Evolutionary conservation across 2,113 vertebrate genomes (phyloP).

Genomic region (Prietella phreatophila): DNA sequence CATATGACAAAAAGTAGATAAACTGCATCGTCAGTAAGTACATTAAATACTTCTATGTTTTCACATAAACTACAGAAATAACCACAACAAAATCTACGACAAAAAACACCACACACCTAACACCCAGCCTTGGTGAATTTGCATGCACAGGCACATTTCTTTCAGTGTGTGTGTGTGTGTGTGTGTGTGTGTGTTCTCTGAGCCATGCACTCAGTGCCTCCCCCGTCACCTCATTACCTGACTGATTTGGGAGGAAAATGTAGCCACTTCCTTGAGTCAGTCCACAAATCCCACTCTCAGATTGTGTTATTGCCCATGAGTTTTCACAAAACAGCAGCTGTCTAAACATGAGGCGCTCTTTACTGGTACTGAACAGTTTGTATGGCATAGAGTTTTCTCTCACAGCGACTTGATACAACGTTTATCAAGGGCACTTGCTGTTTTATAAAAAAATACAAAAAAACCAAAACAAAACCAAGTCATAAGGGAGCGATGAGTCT

Average conservation of each 20-base stretch:
- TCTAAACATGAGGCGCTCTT: constrained; percentile 28
- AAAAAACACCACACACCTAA: background rate
- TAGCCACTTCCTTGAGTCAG: constrained; percentile 13
- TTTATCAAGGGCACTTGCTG: background rate
- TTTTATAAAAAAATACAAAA: background rate
- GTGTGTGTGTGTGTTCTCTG: background rate
- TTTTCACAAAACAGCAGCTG: constrained; percentile 33
- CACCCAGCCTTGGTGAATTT: background rate
- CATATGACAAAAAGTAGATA: background rate
- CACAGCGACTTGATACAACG: background rate
- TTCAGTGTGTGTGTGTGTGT: background rate
- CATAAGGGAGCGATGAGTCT: background rate
- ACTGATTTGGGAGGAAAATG: constrained; percentile 45
- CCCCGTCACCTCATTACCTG: constrained; percentile 19
- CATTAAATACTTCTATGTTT: background rate
- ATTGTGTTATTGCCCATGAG: background rate
- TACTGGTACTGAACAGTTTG: constrained; percentile 18
- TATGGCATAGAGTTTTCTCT: constrained; percentile 1
- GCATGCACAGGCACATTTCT: constrained; percentile 8
- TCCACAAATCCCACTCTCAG: constrained; percentile 8
- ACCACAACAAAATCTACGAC: background rate
- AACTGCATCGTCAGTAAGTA: background rate
- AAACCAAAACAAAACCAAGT: no score
- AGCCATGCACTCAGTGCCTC: constrained; percentile 2
- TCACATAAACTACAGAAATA: background rate